These are phyloP conservation scores for Lonchura striata DNA, from an alignment of 2,113 vertebrate genomes.

Conservation along the genomic window DNA sequence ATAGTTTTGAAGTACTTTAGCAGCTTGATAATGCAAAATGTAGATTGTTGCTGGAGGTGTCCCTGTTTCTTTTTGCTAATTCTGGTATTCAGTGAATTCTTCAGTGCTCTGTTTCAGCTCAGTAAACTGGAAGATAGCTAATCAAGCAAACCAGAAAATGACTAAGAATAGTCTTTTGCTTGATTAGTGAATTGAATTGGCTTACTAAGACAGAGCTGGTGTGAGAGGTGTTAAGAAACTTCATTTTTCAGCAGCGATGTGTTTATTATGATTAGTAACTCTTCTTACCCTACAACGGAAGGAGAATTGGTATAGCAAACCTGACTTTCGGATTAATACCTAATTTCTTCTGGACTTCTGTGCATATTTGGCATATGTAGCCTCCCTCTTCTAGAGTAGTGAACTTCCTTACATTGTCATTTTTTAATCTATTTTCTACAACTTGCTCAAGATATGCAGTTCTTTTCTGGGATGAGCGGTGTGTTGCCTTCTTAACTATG, in stretches of 20 bases:
- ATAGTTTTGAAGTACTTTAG: not conserved
- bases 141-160: not conserved
- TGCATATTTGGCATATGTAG: not conserved
- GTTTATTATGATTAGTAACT: not conserved
- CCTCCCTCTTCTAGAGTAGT: not conserved
- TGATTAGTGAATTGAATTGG: not conserved
- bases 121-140: not conserved
- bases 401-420: not conserved
- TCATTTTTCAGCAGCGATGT: not conserved
- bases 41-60: not conserved
- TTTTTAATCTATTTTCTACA: not conserved
- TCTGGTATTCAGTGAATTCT: not conserved
- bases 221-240: not conserved
- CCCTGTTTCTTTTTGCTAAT: not conserved
- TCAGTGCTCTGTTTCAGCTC: not conserved
- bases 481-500: not conserved
- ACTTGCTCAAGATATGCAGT: not conserved
- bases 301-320: not conserved
- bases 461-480: not conserved
- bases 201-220: not conserved
- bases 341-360: not conserved
- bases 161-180: not conserved
- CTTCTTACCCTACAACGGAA: not conserved
- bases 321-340: not conserved
- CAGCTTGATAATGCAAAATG: not conserved